Conservation (phyloP, 2,113 vertebrate genomes). For the Bucco capensis region DNA sequence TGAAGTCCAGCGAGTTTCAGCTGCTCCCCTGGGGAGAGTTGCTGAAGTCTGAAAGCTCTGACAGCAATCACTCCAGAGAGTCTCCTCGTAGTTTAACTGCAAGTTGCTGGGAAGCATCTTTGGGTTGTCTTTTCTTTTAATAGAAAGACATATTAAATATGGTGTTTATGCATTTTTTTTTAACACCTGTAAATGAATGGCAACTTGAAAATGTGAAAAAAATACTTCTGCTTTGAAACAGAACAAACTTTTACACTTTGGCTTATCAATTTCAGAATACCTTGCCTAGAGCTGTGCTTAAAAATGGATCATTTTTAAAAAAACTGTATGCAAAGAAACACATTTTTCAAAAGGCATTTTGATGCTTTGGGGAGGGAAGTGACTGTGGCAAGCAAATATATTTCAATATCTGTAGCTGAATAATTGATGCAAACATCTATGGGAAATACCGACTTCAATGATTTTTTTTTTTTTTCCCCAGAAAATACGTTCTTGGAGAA, state of each 20-base stretch:
- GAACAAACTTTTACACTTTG: background rate
- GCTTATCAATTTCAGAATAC: background rate
- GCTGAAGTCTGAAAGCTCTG: background rate
- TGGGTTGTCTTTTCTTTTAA: background rate
- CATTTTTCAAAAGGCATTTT: background rate
- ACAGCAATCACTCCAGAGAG: background rate
- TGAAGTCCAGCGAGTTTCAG: background rate
- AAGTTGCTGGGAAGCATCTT: background rate
- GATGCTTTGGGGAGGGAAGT: background rate
- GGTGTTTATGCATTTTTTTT: background rate
- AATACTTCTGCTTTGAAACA: background rate
- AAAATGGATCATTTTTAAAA: accelerated
- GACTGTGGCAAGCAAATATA: background rate
- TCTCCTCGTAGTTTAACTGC: background rate
- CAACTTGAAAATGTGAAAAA: background rate
- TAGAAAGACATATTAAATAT: accelerated
- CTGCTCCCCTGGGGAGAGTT: background rate
- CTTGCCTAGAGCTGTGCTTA: background rate
- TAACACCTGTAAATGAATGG: background rate
- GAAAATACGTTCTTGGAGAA: background rate
- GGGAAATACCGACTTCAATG: background rate
- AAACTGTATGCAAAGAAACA: background rate
- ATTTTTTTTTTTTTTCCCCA: background rate
- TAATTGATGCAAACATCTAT: background rate
- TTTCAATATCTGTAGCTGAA: background rate